These are phyloP conservation scores for Anseranas semipalmata DNA, from an alignment of 2,113 vertebrate species.

Conservation along the genomic window DNA sequence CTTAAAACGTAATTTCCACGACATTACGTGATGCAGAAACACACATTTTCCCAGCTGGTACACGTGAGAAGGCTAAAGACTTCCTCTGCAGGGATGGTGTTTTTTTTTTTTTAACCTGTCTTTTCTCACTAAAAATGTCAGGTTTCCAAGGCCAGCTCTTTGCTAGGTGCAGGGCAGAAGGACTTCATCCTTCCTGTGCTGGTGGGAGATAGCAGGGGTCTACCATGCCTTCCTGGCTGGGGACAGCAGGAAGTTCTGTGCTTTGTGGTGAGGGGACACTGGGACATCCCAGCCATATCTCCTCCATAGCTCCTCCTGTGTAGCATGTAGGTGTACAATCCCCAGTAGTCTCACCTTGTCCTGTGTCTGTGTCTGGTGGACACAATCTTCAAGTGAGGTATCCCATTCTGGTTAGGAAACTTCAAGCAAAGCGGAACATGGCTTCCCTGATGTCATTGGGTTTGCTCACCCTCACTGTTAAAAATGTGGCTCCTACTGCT, in stretches of 20 bases:
- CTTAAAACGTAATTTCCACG: neutral
- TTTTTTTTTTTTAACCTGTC: neutral
- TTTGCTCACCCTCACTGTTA: neutral
- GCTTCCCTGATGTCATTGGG: neutral
- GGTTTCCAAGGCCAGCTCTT: neutral
- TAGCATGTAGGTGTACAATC: fast-evolving
- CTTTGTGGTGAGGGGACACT: neutral
- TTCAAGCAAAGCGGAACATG: neutral
- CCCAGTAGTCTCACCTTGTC: fast-evolving
- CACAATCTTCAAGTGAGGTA: neutral
- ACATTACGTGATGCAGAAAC: neutral
- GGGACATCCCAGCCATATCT: neutral
- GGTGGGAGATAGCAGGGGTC: neutral
- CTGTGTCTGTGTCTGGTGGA: neutral
- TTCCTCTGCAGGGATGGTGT: neutral
- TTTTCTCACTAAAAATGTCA: neutral
- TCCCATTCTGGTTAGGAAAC: neutral
- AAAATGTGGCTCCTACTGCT: neutral
- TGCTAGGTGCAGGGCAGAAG: neutral
- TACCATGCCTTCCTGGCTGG: neutral
- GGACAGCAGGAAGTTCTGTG: neutral
- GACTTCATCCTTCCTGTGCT: neutral
- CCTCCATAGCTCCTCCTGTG: neutral
- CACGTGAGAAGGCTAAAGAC: neutral
- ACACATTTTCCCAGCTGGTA: neutral